These are phyloP conservation scores for Columba guinea DNA, from an alignment of 2,797 vertebrate genomes.

Conservation along the genomic window DNA sequence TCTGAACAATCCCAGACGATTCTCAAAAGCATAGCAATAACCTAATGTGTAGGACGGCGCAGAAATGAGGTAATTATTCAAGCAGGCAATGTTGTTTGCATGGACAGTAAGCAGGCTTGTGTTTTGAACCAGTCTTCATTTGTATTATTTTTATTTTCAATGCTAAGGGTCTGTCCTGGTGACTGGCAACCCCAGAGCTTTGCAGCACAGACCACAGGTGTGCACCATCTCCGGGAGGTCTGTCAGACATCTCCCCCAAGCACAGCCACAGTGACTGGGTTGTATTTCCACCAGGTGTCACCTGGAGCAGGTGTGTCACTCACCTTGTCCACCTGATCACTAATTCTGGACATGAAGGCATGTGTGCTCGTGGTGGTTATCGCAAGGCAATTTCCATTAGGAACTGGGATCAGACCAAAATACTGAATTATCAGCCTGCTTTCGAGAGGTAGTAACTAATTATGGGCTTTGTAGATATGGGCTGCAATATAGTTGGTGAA, in stretches of 20 bases:
- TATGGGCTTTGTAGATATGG: not conserved
- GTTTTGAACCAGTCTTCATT: not conserved
- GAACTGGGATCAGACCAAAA: not conserved
- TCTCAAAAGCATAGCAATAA: not conserved
- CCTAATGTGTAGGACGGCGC: not conserved
- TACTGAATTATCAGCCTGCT: not conserved
- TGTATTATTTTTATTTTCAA: not conserved
- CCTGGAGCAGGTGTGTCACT: not conserved
- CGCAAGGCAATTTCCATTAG: not conserved
- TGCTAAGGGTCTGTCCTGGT: not conserved
- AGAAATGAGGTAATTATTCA: not conserved
- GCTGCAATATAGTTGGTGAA: not conserved
- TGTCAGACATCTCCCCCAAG: not conserved
- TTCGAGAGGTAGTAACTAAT: not conserved
- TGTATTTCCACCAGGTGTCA: not conserved
- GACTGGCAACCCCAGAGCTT: not conserved
- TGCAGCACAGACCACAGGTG: not conserved
- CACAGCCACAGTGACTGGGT: accelerated
- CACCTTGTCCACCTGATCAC: not conserved
- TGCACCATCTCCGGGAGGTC: accelerated
- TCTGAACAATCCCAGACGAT: not conserved
- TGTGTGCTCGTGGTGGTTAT: not conserved
- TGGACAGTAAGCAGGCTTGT: not conserved
- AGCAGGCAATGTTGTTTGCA: not conserved
- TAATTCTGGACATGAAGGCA: not conserved